These are phyloP conservation scores for Drosophila tani DNA, from an alignment of 1,140 invertebrate genomes.

Conservation along the genomic window DNA sequence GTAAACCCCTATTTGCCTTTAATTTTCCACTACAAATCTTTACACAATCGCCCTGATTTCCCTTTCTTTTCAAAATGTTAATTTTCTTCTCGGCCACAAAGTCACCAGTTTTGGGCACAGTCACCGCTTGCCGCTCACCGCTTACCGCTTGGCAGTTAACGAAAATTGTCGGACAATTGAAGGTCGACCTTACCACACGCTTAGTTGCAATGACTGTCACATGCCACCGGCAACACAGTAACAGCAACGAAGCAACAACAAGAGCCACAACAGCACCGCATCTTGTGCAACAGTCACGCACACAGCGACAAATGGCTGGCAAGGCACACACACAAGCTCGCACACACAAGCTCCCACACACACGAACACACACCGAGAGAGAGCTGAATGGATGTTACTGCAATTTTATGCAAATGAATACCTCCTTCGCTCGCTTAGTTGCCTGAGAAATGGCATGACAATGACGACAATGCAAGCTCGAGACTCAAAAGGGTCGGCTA, in stretches of 20 bases:
- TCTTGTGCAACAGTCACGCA: constrained; percentile 48
- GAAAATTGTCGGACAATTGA: constrained; percentile 34
- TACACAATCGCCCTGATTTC: background rate
- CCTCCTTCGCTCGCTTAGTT: constrained; percentile 39
- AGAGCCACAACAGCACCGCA: constrained; percentile 10
- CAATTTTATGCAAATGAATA: constrained; percentile 47
- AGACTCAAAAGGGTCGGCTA: background rate
- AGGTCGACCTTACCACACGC: constrained; percentile 21
- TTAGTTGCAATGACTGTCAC: constrained; percentile 35
- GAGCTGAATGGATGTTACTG: constrained; percentile 33
- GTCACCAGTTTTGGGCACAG: constrained; percentile 16
- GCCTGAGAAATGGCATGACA: constrained; percentile 43
- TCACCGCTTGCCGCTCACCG: constrained; percentile 6
- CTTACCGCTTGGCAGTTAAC: constrained; percentile 10
- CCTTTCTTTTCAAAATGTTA: background rate
- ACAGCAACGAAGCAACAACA: background rate
- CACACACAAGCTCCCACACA: background rate
- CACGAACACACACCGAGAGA: background rate
- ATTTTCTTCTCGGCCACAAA: background rate
- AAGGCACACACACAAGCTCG: background rate
- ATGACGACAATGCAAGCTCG: constrained; percentile 23
- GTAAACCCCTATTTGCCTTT: no score
- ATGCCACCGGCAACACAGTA: constrained; percentile 5
- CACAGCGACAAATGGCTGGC: constrained; percentile 4
- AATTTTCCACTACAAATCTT: background rate